A percentile compares a stretch with the other conserved stretches of the same genome.
Conservation (phyloP, 2,113 vertebrate genomes). For the Hylia prasina region DNA sequence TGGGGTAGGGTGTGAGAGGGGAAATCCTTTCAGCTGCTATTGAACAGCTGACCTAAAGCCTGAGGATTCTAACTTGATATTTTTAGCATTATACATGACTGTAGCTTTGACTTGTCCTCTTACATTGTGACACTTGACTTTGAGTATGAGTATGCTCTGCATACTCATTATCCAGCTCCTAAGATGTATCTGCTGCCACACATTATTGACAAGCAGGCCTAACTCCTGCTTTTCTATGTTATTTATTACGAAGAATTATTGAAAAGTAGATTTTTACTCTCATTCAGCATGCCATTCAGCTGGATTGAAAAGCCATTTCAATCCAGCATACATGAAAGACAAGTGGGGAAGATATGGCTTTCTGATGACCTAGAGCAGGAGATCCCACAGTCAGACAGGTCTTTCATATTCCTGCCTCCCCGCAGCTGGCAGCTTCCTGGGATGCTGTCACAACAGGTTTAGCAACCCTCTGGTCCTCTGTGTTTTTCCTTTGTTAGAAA, state of each 20-base stretch:
- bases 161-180: not conserved
- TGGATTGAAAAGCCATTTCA: not conserved
- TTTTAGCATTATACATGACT: not conserved
- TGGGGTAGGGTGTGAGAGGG: not conserved
- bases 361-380: not conserved
- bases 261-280: not conserved
- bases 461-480: not conserved
- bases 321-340: accelerated
- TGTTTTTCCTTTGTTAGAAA: not conserved
- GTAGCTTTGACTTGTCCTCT: not conserved
- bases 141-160: no score
- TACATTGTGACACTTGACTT: not conserved
- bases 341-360: not conserved
- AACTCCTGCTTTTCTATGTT: not conserved
- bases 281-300: not conserved
- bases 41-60: slow-evolving; percentile 2
- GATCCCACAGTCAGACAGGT: not conserved
- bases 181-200: not conserved
- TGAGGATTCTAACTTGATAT: not conserved
- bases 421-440: not conserved
- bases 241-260: not conserved
- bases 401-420: not conserved
- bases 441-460: not conserved
- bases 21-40: not conserved
- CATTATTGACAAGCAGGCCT: not conserved